Base-by-base conservation (phyloP, 2,113 vertebrate species). In the Rhinopomastus cyanomelas region DNA sequence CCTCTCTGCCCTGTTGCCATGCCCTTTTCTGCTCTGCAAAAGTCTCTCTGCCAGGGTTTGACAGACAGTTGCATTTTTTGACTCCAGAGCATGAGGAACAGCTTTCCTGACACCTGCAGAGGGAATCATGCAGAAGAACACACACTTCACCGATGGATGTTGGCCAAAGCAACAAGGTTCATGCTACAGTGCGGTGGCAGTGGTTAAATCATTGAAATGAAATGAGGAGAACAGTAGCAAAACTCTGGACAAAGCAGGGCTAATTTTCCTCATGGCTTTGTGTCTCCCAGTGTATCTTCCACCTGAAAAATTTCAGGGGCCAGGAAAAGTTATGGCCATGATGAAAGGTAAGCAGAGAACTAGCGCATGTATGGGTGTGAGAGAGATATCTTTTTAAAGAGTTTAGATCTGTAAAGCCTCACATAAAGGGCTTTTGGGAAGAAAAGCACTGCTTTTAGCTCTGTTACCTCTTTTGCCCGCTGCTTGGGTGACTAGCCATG, bases 61-160 rank as follows among this genome's bases (percentile, higher is more conserved):
- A 83, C 44, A 71, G 37, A 53, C 10, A 2, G 52, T 67, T 72
- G 55, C 37, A 34, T 80, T 85, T 92, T 94, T 85, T 92, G n/a
- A 85, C 53, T 89, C 64, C 3, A 44, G 71, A 90, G 42, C 16
- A 36, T 1, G 7, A 88, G 71, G 81, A 89, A 69, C 73, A 88
- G 83, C 69, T 91, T 94, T 91, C 61, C 69, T 81, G 69, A 84
- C 89, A 95, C 83, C 89, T 90, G 90, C 56, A 69, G 83, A 76
- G 86, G 77, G 83, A 90, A 76, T 48, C 42, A 22, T 36, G 87
- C 61, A 89, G 85, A 91, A 55, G 51, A 81, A 67, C 44, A 22
- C n/a, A 46, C 36, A 49, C 76, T 93, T 88, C 67, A n/a, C 55
- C 88, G 77, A 74, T 84, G 88, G 62, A 69, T 79, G 11, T 84